These are phyloP conservation scores for Taenioides sp. DNA, from an alignment of 2,797 vertebrate species.

Conservation along the genomic window DNA sequence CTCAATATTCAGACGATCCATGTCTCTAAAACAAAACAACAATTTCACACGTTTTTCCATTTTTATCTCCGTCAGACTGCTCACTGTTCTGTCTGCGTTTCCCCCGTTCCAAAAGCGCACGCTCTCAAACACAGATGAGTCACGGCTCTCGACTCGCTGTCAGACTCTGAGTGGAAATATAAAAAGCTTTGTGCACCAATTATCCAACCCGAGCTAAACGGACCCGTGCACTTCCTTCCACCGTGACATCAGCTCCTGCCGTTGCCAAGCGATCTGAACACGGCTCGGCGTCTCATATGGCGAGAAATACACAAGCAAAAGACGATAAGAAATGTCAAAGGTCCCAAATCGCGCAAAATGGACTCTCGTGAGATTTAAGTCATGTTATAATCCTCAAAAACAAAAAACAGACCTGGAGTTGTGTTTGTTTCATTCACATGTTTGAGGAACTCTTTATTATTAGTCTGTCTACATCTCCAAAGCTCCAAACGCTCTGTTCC, in stretches of 20 bases:
- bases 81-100: conserved; percentile 7
- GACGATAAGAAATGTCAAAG: neutral
- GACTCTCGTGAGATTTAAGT: too few species aligned
- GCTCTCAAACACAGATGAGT: conserved; percentile 23
- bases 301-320: neutral
- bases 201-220: conserved; percentile 10
- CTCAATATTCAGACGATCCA: too few species aligned
- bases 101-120: conserved; percentile 3
- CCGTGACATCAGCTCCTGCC: neutral
- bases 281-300: neutral
- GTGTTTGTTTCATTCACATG: too few species aligned
- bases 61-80: neutral
- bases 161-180: conserved; percentile 27
- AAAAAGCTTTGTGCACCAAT: conserved; percentile 25
- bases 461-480: too few species aligned
- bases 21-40: too few species aligned
- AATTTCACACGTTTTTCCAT: neutral
- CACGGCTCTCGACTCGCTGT: conserved; percentile 45
- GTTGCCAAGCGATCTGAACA: neutral
- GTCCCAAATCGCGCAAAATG: too few species aligned
- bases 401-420: too few species aligned
- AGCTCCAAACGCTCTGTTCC: too few species aligned
- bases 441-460: too few species aligned
- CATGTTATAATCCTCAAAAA: too few species aligned
- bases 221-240: neutral